Percentiles rank a stretch among this genome's conserved stretches.
These are phyloP conservation scores for Camponotus vicinus DNA, from an alignment of 1,140 invertebrate genomes.

Conservation along the genomic window DNA sequence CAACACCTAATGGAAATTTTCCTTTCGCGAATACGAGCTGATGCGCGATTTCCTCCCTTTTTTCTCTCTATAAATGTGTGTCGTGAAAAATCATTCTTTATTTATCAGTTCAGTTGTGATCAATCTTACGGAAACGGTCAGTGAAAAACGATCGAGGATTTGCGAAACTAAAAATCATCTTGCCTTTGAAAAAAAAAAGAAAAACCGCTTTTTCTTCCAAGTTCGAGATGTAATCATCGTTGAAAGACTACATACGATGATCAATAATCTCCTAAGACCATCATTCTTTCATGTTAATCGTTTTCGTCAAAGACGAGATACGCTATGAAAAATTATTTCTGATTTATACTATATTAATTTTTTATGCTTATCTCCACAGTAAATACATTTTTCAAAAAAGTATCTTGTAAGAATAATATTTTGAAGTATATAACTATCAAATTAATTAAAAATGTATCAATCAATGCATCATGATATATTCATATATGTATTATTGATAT, in stretches of 20 bases:
- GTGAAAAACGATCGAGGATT: constrained; percentile 42
- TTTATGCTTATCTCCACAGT: background rate
- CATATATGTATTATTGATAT: too few species aligned
- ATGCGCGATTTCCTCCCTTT: background rate
- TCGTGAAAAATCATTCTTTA: background rate
- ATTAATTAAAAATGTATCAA: too few species aligned
- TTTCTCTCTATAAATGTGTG: background rate
- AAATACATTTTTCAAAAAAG: background rate
- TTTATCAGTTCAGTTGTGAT: constrained; percentile 19
- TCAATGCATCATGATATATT: too few species aligned
- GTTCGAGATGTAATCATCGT: constrained; percentile 21
- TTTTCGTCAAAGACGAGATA: constrained; percentile 6
- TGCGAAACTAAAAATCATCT: constrained; percentile 19
- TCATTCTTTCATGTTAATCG: constrained; percentile 31
- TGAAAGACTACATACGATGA: constrained; percentile 31
- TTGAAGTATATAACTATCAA: background rate
- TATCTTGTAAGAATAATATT: background rate
- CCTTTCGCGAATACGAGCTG: background rate
- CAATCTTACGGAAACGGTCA: background rate
- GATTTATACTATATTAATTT: background rate
- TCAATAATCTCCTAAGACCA: constrained; percentile 51
- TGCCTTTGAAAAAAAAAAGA: background rate
- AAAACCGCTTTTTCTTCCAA: constrained; percentile 22
- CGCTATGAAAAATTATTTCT: background rate
- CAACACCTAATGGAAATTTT: background rate